Base-by-base conservation (phyloP, 1,140 invertebrate species). In the Hyphantria cunea region DNA sequence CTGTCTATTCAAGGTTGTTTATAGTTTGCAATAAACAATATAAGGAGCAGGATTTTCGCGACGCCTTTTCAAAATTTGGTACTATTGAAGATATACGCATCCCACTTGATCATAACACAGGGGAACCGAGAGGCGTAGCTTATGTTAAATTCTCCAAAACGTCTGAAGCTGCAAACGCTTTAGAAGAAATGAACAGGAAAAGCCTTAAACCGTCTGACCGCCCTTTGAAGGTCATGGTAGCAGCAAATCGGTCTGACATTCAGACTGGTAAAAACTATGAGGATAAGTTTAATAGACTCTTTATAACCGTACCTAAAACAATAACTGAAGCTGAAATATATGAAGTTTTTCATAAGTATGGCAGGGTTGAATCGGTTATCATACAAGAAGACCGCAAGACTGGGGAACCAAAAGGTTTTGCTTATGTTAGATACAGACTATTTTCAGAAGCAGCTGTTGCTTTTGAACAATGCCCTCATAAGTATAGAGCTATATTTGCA, bases 401-500 rank as follows among this genome's bases (percentile, higher is more conserved):
- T 6, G 95, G 95, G 65, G 94, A 96, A 76, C 95, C 94, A 51
- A 98, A 97, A 92, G 97, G 97, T 9, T 97, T 98, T 89, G 97
- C 95, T 31, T 98, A 97, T 84, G 95, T 98, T 0, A 96, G 95
- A 79, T 98, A 94, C 83, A 93, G 93, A 73, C 96, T 94, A 92
- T 89, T 96, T 78, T 96, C 96, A 32, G 95, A 97, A 91, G 96
- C 97, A 0, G 97, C 97, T 0, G 92, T 93, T 70, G 97, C 97
- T 0, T 96, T 95, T 90, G 97, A 98, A 91, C 94, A 96, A 64
- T 98, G 97, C 87, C 96, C 97, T 74, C 92, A 93, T 69, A 95
- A 95, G 68, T 98, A 95, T 76, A 96, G 96, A 84, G 96, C 97
- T 33, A 96, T 97, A 11, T 98, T 98, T 92, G 97, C 97, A n/a